A percentile compares a stretch with the other conserved stretches of the same genome.
These are phyloP conservation scores for Planococcus citri DNA, from an alignment of 1,140 invertebrate species.

Conservation along the genomic window DNA sequence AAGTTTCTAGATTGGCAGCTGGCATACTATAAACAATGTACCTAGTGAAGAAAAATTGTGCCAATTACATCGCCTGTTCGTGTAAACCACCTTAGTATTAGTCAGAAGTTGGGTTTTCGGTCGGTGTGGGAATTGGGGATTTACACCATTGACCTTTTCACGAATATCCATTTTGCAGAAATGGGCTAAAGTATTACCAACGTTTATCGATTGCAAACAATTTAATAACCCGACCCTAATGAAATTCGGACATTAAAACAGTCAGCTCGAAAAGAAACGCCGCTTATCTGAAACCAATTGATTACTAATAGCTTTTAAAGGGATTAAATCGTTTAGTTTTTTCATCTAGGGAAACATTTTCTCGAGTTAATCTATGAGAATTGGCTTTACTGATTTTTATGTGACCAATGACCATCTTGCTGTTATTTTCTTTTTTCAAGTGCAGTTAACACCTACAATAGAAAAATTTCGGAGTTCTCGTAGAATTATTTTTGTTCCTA, in stretches of 20 bases:
- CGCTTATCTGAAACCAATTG: background rate
- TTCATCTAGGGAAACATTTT: no score
- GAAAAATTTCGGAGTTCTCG: no score
- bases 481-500: no score
- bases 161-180: background rate
- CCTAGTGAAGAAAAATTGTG: background rate
- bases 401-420: no score
- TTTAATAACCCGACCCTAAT: background rate
- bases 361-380: no score
- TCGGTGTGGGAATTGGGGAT: background rate
- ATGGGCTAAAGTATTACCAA: background rate
- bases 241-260: background rate
- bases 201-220: background rate
- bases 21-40: no score
- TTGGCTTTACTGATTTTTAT: no score
- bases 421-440: no score
- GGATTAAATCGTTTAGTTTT: background rate
- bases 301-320: background rate
- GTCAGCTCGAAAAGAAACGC: background rate
- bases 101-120: background rate
- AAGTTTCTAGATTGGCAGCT: no score
- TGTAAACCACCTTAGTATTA: background rate
- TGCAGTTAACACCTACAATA: no score
- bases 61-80: background rate
- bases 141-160: slow-evolving; percentile 3